Evolutionary conservation across 2,113 vertebrate species (phyloP).

Genomic region (Odocoileus hemionus): DNA sequence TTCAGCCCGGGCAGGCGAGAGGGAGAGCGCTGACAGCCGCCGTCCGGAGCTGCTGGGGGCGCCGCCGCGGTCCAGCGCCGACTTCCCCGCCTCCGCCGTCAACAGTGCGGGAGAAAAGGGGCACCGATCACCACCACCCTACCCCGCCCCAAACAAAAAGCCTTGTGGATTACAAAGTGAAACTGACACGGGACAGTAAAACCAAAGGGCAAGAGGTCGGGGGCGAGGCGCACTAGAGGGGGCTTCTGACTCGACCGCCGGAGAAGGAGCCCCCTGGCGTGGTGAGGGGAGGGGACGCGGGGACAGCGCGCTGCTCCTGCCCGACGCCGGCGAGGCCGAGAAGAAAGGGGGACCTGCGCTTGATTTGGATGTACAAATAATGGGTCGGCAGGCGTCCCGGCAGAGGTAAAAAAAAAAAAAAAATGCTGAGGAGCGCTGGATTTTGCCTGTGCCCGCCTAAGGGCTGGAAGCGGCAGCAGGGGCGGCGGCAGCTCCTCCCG

Average conservation of each 20-base stretch:
- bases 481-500: background rate
- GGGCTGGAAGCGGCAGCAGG: background rate
- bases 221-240: background rate
- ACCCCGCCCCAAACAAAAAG: constrained; percentile 38
- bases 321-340: constrained; percentile 6
- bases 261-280: constrained; percentile 15
- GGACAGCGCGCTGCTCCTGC: background rate
- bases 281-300: constrained; percentile 34
- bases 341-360: background rate
- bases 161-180: constrained; percentile 68
- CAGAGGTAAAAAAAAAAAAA: constrained; percentile 13
- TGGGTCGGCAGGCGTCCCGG: background rate
- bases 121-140: background rate
- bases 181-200: constrained; percentile 56
- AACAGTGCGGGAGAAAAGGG: background rate
- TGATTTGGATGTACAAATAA: constrained; percentile 52
- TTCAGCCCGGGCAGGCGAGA: background rate
- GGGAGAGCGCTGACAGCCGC: constrained; percentile 53
- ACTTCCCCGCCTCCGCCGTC: background rate
- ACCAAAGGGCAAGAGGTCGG: background rate
- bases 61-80: background rate
- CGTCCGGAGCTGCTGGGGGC: constrained; percentile 12
- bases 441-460: background rate
- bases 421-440: constrained; percentile 21
- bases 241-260: background rate